Percentiles rank a stretch among this genome's conserved stretches.
Evolutionary conservation across 2,797 vertebrate species (phyloP).

Genomic region (Hirundo rustica): DNA sequence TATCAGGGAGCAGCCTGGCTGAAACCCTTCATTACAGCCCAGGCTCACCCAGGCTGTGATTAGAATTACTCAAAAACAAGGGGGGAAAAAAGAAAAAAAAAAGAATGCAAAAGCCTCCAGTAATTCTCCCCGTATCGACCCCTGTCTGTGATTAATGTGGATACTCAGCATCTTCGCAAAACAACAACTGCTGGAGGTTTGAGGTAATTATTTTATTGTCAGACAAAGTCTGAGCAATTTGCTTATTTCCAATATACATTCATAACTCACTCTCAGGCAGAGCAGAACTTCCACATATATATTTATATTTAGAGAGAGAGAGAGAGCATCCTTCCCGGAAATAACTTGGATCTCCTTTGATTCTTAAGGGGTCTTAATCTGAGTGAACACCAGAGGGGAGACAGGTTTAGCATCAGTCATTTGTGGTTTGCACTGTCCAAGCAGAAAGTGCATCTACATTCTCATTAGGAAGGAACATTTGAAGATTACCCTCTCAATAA

Average conservation of each 20-base stretch:
- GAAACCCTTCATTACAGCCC: slow-evolving; percentile 16
- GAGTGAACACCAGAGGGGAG: neutral
- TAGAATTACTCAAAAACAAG: slow-evolving; percentile 1
- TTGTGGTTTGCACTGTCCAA: neutral
- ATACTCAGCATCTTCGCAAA: neutral
- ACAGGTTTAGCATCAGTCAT: neutral
- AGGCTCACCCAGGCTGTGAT: neutral
- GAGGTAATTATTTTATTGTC: slow-evolving; percentile 19
- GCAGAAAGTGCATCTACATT: neutral
- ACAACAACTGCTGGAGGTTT: slow-evolving; percentile 13
- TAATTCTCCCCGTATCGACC: neutral
- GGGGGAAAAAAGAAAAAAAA: accelerated
- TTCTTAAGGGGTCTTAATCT: neutral
- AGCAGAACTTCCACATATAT: neutral
- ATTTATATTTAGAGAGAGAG: neutral
- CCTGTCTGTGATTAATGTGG: slow-evolving; percentile 3
- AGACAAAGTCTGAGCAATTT: neutral
- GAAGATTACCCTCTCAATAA: neutral
- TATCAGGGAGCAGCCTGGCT: slow-evolving; percentile 9
- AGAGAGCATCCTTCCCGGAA: neutral
- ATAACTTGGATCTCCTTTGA: slow-evolving; percentile 3
- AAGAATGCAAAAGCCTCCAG: neutral
- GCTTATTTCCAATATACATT: neutral
- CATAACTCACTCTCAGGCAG: neutral
- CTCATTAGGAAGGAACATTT: slow-evolving; percentile 4